Base-by-base conservation (phyloP, 2,113 vertebrate species). In the Phocoena phocoena region DNA sequence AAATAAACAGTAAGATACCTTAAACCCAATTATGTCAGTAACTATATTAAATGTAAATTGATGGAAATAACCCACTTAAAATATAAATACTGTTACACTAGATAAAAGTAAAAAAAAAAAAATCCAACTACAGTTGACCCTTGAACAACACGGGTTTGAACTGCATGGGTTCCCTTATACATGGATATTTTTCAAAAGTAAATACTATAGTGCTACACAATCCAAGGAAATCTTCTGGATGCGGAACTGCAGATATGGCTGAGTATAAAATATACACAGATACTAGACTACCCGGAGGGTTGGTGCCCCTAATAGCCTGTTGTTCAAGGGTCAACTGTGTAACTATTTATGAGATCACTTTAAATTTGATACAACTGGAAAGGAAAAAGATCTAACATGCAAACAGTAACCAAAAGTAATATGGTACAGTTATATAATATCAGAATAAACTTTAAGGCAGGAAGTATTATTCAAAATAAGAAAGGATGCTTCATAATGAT, bases 401-500 rank as follows among this genome's bases (percentile, higher is more conserved):
- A 87, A 77, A 88, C 12, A 81, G 18, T 74, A 92, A 93, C 38
- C 53, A 74, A 88, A 92, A 88, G 21, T 68, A 88, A 83, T 62
- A 41, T 50, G 53, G 25, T 88, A 62, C 2, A 82, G 36, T 87
- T 74, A 82, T 82, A 74, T 23, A 74, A 80, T 81, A 77, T 65
- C 28, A 63, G 65, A 90, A 28, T 86, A 86, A 96, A 93, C 25
- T 76, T 67, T 76, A 88, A 88, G 68, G 60, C 33, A 88, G 80
- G 58, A 90, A 74, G 36, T 67, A 33, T 68, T 38, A 77, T 15
- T 93, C 15, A 86, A 90, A 77, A 67, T 31, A 53, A 58, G 17
- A 26, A 60, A 81, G 4, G 3, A 10, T 73, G 50, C 63, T 77
- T 86, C 47, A 90, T 50, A 28, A 68, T 36, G 76, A 73, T 63